Conservation (phyloP, 2,797 vertebrate genomes). For the Taenioides sp. region DNA sequence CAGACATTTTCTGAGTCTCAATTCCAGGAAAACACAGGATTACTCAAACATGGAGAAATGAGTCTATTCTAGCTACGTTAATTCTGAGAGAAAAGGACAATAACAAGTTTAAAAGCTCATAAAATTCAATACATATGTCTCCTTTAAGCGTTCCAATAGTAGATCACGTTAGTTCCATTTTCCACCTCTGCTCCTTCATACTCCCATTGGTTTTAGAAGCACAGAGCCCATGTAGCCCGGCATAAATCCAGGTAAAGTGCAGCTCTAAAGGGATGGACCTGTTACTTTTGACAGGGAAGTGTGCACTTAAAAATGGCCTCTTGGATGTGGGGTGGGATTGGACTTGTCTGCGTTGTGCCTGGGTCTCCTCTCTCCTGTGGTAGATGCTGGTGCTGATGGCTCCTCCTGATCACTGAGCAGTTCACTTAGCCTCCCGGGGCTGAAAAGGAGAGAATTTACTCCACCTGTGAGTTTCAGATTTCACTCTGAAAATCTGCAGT, state of each 20-base stretch:
- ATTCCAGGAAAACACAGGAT: too few relatives aligned
- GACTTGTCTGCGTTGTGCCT: background rate
- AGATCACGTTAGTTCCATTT: too few relatives aligned
- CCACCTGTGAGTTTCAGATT: background rate
- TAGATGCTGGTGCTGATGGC: background rate
- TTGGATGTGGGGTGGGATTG: background rate
- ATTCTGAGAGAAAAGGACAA: too few relatives aligned
- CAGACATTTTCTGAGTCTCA: too few relatives aligned
- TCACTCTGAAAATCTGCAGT: background rate
- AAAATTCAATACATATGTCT: too few relatives aligned
- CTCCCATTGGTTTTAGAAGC: background rate
- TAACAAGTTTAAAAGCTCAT: too few relatives aligned
- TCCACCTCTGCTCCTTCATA: background rate
- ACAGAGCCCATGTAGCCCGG: background rate
- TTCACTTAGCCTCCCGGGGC: background rate
- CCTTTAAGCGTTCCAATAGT: background rate
- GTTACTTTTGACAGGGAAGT: slow-evolving; percentile 1
- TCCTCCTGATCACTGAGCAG: background rate
- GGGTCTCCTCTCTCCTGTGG: background rate
- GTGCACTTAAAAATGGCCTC: slow-evolving; percentile 6
- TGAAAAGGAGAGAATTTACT: slow-evolving; percentile 12
- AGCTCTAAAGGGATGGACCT: slow-evolving; percentile 1
- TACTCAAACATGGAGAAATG: too few relatives aligned
- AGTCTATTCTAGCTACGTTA: too few relatives aligned
- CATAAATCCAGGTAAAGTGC: background rate